These are phyloP conservation scores for Trypoxylon attenuatum DNA, from an alignment of 2,888 invertebrate species.

Conservation along the genomic window DNA sequence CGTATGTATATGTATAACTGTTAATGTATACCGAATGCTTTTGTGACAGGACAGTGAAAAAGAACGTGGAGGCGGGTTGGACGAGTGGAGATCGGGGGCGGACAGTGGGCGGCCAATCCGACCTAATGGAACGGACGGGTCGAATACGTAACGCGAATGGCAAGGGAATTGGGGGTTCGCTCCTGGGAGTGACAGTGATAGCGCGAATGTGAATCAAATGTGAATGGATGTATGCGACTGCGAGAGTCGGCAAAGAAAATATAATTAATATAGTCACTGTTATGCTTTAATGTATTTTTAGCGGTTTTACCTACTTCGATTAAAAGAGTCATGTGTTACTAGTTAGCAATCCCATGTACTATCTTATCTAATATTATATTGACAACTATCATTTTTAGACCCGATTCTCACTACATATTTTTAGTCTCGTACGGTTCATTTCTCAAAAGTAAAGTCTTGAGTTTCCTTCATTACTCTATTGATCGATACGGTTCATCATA, in stretches of 20 bases:
- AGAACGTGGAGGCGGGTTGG: too few relatives aligned
- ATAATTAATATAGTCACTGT: conserved; percentile 69
- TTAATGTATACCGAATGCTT: conserved; percentile 58
- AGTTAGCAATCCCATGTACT: conserved; percentile 57
- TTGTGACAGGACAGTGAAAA: conserved; percentile 31
- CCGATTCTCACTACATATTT: conserved; percentile 40
- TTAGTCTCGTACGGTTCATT: conserved; percentile 43
- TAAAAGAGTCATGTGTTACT: conserved; percentile 63
- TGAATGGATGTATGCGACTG: conserved; percentile 41
- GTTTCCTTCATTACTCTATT: too few relatives aligned
- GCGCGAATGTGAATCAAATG: conserved; percentile 36
- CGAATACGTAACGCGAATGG: too few relatives aligned
- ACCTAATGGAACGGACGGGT: too few relatives aligned
- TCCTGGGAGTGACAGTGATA: too few relatives aligned
- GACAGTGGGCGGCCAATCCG: too few relatives aligned
- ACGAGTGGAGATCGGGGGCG: too few relatives aligned
- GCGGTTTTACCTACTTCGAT: conserved; percentile 67
- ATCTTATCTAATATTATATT: conserved; percentile 50
- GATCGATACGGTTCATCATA: too few relatives aligned
- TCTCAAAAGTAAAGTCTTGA: conserved; percentile 23
- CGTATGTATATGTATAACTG: conserved; percentile 63
- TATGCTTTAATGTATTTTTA: conserved; percentile 73
- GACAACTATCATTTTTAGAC: conserved; percentile 45
- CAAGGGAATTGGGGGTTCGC: too few relatives aligned
- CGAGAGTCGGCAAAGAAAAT: conserved; percentile 55